Conservation (phyloP, 2,888 invertebrate genomes). For the Ophion ventricosus region DNA sequence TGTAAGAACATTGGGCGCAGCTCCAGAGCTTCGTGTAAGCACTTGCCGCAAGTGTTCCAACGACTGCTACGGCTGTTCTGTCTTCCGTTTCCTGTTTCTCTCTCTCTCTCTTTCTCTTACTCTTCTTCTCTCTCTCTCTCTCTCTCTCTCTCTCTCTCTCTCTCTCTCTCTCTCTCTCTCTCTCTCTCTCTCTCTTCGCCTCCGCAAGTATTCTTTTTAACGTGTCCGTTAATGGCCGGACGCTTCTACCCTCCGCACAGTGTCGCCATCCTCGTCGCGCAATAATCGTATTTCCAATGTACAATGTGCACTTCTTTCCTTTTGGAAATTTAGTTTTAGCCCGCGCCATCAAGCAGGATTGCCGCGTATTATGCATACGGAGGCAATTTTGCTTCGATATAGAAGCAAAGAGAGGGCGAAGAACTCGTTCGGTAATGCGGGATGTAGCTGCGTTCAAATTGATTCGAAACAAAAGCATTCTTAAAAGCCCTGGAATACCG, state of each 20-base stretch:
- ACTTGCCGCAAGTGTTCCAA: constrained; percentile 66
- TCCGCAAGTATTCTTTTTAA: constrained; percentile 59
- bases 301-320: constrained; percentile 40
- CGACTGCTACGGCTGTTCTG: constrained; percentile 28
- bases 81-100: neutral
- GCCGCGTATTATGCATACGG: constrained; percentile 35
- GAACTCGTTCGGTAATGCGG: constrained; percentile 18
- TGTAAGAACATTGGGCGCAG: constrained; percentile 67
- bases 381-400: constrained; percentile 15
- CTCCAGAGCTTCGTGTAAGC: constrained; percentile 67
- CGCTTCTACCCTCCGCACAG: constrained; percentile 38
- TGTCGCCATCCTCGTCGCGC: constrained; percentile 43
- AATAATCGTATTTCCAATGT: constrained; percentile 64
- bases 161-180: constrained; percentile 2
- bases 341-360: constrained; percentile 38
- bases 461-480: constrained; percentile 1
- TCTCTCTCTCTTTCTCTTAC: constrained; percentile 5
- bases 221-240: constrained; percentile 60
- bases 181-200: constrained; percentile 7
- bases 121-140: constrained; percentile 3
- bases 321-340: constrained; percentile 44
- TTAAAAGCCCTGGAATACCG: neutral
- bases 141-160: neutral
- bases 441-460: neutral
- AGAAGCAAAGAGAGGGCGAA: constrained; percentile 11